Conservation (phyloP, 2,888 invertebrate genomes). For the Nezara viridula region DNA sequence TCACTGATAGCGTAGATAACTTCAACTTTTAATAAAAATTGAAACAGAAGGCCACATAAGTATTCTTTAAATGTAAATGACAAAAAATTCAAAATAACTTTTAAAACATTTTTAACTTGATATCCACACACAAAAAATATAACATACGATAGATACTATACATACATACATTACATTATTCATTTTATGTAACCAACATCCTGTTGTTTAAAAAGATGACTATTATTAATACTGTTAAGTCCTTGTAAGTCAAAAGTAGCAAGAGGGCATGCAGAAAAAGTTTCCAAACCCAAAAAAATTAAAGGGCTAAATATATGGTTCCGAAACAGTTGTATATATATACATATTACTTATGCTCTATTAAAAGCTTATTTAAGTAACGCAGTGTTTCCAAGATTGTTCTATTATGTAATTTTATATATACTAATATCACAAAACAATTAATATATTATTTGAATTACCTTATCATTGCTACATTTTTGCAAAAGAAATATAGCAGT, state of each 20-base stretch:
- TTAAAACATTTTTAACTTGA: too few relatives aligned
- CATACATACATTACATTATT: too few relatives aligned
- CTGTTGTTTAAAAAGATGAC: too few relatives aligned
- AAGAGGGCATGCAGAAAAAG: not conserved
- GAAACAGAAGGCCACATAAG: too few relatives aligned
- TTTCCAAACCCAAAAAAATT: not conserved
- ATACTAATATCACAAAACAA: not conserved
- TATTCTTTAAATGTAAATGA: too few relatives aligned
- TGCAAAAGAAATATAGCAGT: not conserved
- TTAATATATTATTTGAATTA: constrained; percentile 3
- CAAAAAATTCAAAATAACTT: too few relatives aligned
- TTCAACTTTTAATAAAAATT: too few relatives aligned
- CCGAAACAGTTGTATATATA: not conserved
- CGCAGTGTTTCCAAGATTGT: not conserved
- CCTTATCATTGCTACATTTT: constrained; percentile 29
- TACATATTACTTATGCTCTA: not conserved
- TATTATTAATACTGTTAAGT: not conserved
- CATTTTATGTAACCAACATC: too few relatives aligned
- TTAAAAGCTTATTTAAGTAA: too few relatives aligned
- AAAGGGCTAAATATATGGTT: not conserved
- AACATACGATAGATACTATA: too few relatives aligned
- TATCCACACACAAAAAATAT: too few relatives aligned
- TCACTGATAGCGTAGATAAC: too few relatives aligned
- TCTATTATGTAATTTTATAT: not conserved
- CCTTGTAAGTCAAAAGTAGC: not conserved